Conservation (phyloP, 2,113 vertebrate genomes). For the Vidua chalybeata region DNA sequence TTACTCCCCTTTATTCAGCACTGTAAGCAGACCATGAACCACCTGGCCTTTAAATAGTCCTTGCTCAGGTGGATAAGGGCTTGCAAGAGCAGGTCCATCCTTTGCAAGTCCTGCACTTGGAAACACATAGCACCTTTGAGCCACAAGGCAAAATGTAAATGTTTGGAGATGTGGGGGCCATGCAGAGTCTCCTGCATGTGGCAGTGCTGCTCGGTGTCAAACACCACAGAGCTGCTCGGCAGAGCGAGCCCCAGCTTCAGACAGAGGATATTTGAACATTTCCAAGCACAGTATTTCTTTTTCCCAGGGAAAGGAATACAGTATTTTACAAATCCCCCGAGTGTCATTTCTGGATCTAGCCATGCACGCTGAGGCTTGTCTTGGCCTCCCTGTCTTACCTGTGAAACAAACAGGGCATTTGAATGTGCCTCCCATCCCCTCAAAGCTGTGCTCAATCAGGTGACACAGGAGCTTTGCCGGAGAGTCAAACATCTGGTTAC, state of each 20-base stretch:
- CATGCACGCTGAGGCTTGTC: slow-evolving; percentile 65
- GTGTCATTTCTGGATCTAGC: slow-evolving; percentile 67
- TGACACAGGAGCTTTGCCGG: slow-evolving; percentile 99
- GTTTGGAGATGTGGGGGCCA: neutral
- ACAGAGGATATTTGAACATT: neutral
- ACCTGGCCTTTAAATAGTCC: neutral
- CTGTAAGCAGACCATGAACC: neutral
- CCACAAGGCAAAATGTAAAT: neutral
- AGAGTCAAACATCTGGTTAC: slow-evolving; percentile 99
- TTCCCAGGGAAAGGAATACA: slow-evolving; percentile 28
- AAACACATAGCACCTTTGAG: neutral
- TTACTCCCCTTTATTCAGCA: neutral
- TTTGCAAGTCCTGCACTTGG: neutral
- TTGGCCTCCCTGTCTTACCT: slow-evolving; percentile 82
- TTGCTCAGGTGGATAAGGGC: neutral
- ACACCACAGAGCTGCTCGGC: neutral
- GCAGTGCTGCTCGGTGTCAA: neutral
- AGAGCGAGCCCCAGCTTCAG: neutral
- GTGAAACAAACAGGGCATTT: slow-evolving; percentile 99
- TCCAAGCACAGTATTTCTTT: slow-evolving; percentile 16
- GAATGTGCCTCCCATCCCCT: slow-evolving; percentile 99
- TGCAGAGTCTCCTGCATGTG: fast-evolving
- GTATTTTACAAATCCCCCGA: slow-evolving; percentile 64
- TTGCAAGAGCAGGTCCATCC: neutral
- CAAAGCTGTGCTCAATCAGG: slow-evolving; percentile 99